Conservation (phyloP, 2,888 invertebrate genomes). For the Lamellibrachia satsuma region DNA sequence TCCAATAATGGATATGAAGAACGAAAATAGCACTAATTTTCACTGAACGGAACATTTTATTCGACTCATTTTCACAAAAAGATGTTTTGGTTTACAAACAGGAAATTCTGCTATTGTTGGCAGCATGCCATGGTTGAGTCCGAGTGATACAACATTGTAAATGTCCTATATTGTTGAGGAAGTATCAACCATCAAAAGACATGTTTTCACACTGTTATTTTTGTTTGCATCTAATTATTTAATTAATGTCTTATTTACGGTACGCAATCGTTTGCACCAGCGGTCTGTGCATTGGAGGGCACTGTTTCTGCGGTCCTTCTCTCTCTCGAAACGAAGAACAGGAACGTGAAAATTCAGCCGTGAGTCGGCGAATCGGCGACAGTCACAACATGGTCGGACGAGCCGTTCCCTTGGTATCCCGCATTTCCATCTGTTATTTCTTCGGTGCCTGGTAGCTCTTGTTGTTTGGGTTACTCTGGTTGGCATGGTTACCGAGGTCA, state of each 20-base stretch:
- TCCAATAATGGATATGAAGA: no score
- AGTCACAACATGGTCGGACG: neutral
- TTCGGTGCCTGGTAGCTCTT: neutral
- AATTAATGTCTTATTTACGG: neutral
- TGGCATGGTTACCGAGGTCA: neutral
- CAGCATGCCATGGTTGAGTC: neutral
- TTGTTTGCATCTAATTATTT: neutral
- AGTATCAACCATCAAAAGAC: neutral
- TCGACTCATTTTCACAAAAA: neutral
- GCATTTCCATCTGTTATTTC: neutral
- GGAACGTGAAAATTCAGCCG: neutral
- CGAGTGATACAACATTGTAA: neutral
- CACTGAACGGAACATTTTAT: neutral
- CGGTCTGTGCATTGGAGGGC: neutral
- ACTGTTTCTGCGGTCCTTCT: neutral
- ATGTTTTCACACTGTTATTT: neutral
- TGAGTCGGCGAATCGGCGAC: neutral
- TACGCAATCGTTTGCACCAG: neutral
- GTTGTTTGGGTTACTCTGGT: neutral
- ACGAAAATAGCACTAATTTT: neutral
- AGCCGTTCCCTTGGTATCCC: neutral
- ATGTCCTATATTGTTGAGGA: neutral
- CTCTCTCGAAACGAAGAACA: neutral
- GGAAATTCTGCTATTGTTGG: neutral
- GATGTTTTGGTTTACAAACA: neutral